Evolutionary conservation across 2,113 vertebrate species (phyloP).

Genomic region (Scomber colias): DNA sequence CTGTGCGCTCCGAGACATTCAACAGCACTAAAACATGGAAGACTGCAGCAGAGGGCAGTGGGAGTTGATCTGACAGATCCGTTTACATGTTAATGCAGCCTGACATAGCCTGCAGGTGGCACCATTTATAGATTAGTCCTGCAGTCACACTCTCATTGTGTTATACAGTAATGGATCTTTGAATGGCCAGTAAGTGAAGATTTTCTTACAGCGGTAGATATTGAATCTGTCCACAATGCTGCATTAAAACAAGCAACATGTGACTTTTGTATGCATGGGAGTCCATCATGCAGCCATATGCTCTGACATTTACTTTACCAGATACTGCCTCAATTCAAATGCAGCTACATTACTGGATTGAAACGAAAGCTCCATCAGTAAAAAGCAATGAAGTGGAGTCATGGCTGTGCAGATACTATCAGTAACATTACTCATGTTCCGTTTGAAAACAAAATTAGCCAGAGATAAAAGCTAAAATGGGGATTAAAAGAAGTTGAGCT

Average conservation of each 20-base stretch:
- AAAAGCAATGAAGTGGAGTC: background rate
- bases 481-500: slow-evolving; percentile 5
- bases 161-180: slow-evolving; percentile 49
- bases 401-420: background rate
- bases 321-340: slow-evolving; percentile 2
- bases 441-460: background rate
- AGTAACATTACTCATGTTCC: slow-evolving; percentile 11
- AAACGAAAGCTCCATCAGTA: slow-evolving; percentile 2
- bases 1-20: slow-evolving; percentile 21
- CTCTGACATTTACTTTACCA: slow-evolving; percentile 2
- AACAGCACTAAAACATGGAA: slow-evolving; percentile 42
- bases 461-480: slow-evolving; percentile 23
- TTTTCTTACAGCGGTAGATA: slow-evolving; percentile 10
- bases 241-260: slow-evolving; percentile 44
- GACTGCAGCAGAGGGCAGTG: slow-evolving; percentile 55
- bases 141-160: slow-evolving; percentile 40
- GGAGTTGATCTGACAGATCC: slow-evolving; percentile 61
- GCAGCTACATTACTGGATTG: slow-evolving; percentile 25
- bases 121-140: slow-evolving; percentile 66
- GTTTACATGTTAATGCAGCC: slow-evolving; percentile 66
- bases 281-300: slow-evolving; percentile 6
- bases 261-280: slow-evolving; percentile 20
- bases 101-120: slow-evolving; percentile 75
- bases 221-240: background rate
- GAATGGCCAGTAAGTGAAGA: slow-evolving; percentile 33